Evolutionary conservation across 2,888 invertebrate genomes (phyloP).

Genomic region (Panzeria rudis): DNA sequence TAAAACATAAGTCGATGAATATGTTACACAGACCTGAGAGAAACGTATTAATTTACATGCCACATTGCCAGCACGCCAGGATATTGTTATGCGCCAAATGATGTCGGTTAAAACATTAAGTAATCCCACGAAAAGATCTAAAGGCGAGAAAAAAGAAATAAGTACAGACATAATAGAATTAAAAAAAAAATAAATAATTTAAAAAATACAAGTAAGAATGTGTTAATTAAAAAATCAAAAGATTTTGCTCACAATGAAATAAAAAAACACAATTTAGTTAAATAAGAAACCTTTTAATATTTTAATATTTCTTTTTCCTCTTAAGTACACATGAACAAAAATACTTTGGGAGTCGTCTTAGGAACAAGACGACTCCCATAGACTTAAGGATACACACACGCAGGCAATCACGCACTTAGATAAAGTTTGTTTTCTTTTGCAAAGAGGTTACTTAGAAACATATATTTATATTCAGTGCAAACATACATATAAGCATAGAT

Average conservation of each 20-base stretch:
- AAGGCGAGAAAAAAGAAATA: conserved; percentile 18
- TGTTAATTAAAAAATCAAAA: neutral
- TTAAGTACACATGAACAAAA: neutral
- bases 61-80: conserved; percentile 94
- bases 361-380: neutral
- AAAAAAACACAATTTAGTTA: neutral
- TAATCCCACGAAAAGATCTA: conserved; percentile 94
- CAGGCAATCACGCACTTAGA: neutral
- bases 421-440: neutral
- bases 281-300: conserved; percentile 9
- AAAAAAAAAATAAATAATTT: neutral
- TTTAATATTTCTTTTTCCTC: neutral
- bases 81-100: conserved; percentile 93
- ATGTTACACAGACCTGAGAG: conserved; percentile 94
- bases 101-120: conserved; percentile 95
- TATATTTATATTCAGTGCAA: neutral
- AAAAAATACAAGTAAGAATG: neutral
- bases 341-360: neutral
- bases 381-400: neutral
- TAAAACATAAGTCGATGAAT: conserved; percentile 95
- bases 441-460: neutral
- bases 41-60: conserved; percentile 95
- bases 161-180: conserved; percentile 4
- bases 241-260: neutral
- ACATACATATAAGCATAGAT: neutral